Percentiles rank a stretch among this genome's conserved stretches.
Evolutionary conservation across 2,113 vertebrate species (phyloP).

Genomic region (human): GRCh38 chr12:129852501-129853000

Average conservation of each 20-base stretch:
- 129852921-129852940: background rate
- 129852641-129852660: rapidly evolving
- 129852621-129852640: background rate
- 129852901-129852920: background rate
- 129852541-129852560: too few relatives aligned
- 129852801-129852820: background rate
- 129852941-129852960: background rate
- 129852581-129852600: background rate
- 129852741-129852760: rapidly evolving
- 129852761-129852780: background rate
- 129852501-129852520: too few relatives aligned
- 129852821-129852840: background rate
- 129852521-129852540: too few relatives aligned
- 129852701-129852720: background rate
- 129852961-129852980: background rate
- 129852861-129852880: rapidly evolving
- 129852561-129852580: background rate
- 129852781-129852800: rapidly evolving
- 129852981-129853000: background rate
- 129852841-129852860: rapidly evolving
- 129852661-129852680: rapidly evolving
- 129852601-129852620: background rate
- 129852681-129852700: background rate
- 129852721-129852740: background rate
- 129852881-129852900: background rate